Conservation (phyloP, 2,888 invertebrate genomes). For the Apotomis capreana region DNA sequence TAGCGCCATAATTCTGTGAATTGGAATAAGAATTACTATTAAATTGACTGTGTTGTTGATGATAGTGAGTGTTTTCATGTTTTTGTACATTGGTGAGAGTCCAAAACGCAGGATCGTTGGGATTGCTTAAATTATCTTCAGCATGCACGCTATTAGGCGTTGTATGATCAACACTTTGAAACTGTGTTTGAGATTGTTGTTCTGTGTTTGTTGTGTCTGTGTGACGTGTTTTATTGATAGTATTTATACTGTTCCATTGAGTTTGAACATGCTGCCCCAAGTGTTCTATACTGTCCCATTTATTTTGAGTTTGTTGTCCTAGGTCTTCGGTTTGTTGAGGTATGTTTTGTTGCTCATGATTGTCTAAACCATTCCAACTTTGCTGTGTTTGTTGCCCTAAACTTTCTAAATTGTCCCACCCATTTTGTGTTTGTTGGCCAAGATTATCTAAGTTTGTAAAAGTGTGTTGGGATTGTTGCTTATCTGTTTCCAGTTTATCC, state of each 20-base stretch:
- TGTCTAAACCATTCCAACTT: conserved; percentile 17
- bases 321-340: conserved; percentile 39
- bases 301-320: conserved; percentile 46
- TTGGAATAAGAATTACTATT: conserved; percentile 30
- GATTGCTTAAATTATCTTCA: conserved; percentile 30
- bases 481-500: conserved; percentile 1
- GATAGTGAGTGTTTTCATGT: conserved; percentile 17
- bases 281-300: conserved; percentile 42
- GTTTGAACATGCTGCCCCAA: conserved; percentile 45
- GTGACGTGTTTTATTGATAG: conserved; percentile 23
- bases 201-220: conserved; percentile 30
- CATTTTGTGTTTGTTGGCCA: conserved; percentile 46
- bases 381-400: conserved; percentile 44
- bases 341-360: conserved; percentile 36
- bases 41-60: conserved; percentile 22
- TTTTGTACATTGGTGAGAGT: conserved; percentile 12
- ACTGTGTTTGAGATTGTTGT: conserved; percentile 31
- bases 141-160: conserved; percentile 38
- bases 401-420: conserved; percentile 42
- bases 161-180: conserved; percentile 14
- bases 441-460: conserved; percentile 35
- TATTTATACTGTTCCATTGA: conserved; percentile 36
- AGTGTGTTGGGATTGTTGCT: conserved; percentile 10
- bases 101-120: conserved; percentile 13
- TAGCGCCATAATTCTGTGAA: conserved; percentile 36